Base-by-base conservation (phyloP, 1,140 invertebrate species). In the Bombus waltoni region DNA sequence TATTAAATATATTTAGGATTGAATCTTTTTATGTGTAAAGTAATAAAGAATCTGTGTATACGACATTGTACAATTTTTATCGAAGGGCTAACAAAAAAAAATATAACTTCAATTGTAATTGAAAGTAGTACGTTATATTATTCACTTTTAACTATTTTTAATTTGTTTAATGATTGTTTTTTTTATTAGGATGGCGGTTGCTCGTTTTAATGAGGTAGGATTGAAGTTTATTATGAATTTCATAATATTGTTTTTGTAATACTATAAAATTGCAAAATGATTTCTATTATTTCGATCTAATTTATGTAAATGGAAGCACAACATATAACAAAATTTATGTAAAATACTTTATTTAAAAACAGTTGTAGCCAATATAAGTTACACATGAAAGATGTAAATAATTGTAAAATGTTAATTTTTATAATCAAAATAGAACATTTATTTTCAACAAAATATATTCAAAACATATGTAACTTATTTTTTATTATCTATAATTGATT, bases 91-190 rank as follows among this genome's bases (percentile, higher is more conserved):
- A 84, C 40, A 32, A 79, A 71, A 62, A 70, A 44, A 72, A 40
- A n/a, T 71, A 18, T 72, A 79, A 73, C 28, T 84, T 80, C 66
- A 85, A 85, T 72, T 59, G 11, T 83, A 53, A 77, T 83, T 83
- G 65, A 77, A 66, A 83, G 25, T 76, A 53, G 35, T 68, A 68
- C n/a, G 13, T 62, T 59, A 47, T 72, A n/a, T 75, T 75, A 83
- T 75, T 75, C 44, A 66, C 53, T 28, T 68, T 77, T 66, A 32
- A 42, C 44, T 47, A 79, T 71, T 28, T 73, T 66, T 71, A 73
- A 72, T 53, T 44, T 62, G 6, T 68, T 83, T 68, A 22, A 81
- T 65, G 9, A 74, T 62, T 62, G 15, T 65, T 65, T 15, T 40
- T 44, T 47, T 32, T 42, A 47, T 15, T 44, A 65, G 47, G 13